Percentiles rank a stretch among this genome's conserved stretches.
phyloP scores from a whole-genome alignment of 2,113 vertebrate genomes.

The Tetraodon nigroviridis region DNA sequence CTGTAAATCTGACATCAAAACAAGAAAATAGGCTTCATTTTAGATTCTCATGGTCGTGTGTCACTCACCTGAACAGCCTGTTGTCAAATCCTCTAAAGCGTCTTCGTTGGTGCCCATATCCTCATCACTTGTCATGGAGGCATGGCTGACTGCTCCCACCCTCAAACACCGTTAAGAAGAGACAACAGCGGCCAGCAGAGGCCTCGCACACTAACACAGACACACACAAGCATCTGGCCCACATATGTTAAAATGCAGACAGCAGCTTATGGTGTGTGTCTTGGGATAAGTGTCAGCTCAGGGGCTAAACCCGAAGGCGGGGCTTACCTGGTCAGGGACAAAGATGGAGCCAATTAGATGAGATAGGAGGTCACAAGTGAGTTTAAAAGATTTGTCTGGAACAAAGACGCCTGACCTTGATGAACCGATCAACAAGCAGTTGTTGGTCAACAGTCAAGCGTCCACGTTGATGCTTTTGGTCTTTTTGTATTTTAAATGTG shows the following conservation, averaged over 20 bases:
- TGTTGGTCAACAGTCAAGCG: background rate
- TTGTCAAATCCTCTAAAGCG: constrained; percentile 53
- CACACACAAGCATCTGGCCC: constrained; percentile 4
- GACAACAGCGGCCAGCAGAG: constrained; percentile 5
- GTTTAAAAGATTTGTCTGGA: constrained; percentile 48
- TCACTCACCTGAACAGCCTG: constrained; percentile 50
- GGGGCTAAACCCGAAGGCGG: constrained; percentile 54
- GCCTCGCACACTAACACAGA: background rate
- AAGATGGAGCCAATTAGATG: constrained; percentile 44
- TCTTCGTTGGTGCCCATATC: constrained; percentile 36
- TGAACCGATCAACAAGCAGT: constrained; percentile 4
- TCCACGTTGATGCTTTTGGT: background rate
- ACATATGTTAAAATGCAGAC: constrained; percentile 53
- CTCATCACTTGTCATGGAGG: constrained; percentile 24
- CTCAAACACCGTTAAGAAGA: constrained; percentile 11
- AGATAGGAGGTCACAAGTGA: constrained; percentile 32
- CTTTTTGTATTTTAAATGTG: background rate
- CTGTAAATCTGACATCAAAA: background rate
- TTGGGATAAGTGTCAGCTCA: constrained; percentile 60
- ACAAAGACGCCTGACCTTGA: constrained; percentile 28
- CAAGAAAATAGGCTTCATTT: background rate
- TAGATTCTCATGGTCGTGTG: too few relatives aligned
- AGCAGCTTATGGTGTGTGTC: constrained; percentile 48
- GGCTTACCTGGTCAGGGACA: constrained; percentile 42
- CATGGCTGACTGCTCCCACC: constrained; percentile 30